Evolutionary conservation across 2,888 invertebrate genomes (phyloP).

Genomic region (Nomada ruficornis): DNA sequence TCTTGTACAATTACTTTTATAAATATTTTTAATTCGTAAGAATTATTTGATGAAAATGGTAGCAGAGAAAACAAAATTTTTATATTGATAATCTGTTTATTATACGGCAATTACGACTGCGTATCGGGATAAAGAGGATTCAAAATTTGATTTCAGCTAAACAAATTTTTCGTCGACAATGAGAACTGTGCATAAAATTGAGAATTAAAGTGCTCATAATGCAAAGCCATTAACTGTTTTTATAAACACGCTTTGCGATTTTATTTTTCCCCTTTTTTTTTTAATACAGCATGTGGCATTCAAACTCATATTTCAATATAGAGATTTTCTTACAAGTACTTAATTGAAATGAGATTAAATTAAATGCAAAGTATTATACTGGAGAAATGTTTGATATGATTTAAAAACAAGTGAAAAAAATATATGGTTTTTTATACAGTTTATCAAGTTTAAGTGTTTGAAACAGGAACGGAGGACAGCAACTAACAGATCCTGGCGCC

Average conservation of each 20-base stretch:
- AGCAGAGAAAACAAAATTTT: background rate
- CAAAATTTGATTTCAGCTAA: background rate
- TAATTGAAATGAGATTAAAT: constrained; percentile 25
- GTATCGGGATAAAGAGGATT: background rate
- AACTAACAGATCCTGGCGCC: constrained; percentile 83
- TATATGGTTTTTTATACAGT: constrained; percentile 60
- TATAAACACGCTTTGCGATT: constrained; percentile 73
- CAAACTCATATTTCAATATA: constrained; percentile 45
- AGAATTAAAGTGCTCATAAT: constrained; percentile 63
- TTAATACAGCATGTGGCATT: constrained; percentile 72
- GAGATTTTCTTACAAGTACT: constrained; percentile 28
- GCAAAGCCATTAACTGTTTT: constrained; percentile 76
- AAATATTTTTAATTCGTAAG: constrained; percentile 3
- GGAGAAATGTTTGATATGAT: constrained; percentile 28
- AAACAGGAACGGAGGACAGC: constrained; percentile 83
- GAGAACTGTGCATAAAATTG: constrained; percentile 22
- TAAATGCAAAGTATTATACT: constrained; percentile 28
- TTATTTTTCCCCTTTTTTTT: constrained; percentile 64
- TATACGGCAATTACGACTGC: constrained; percentile 22
- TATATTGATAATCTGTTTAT: constrained; percentile 10
- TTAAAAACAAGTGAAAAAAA: constrained; percentile 44
- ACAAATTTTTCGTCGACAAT: constrained; percentile 18
- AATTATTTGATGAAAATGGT: background rate
- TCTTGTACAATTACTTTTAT: background rate
- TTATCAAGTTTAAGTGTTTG: constrained; percentile 82